Base-by-base conservation (phyloP, 2,888 invertebrate genomes). In the Orthosia incerta region DNA sequence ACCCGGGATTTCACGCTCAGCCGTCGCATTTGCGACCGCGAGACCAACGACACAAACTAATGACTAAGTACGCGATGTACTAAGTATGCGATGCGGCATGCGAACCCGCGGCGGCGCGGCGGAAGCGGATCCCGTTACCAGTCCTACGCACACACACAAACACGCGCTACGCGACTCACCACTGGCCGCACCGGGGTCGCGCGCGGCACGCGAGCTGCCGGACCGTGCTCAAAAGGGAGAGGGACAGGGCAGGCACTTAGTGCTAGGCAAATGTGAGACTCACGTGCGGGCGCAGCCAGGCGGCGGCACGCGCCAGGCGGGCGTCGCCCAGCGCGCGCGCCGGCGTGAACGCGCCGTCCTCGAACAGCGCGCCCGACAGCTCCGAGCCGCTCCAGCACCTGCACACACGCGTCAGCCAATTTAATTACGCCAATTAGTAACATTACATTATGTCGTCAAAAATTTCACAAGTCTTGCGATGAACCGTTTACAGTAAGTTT, bases 221-320 rank as follows among this genome's bases (percentile, higher is more conserved):
- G 18, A 12, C 39, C 9, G 59, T 31, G 4, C 57, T 18, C 18
- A 15, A 3, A 31, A 0, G n/a, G 12, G 4, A 31, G 31, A 59
- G 13, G 5, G n/a, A 26, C 59, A 9, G 16, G 26, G 26, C 11
- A 39, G 39, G 18, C 31, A n/a, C 18, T 39, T 7, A 3, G 20
- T 18, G 26, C 4, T 18, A 2, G 56, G 9, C 11, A 23, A 7
- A 15, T 5, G 53, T 9, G 50, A 57, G 65, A 96, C 97, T 97
- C 92, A 97, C 97, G 89, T 97, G 97, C 18, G 97, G 97, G 82
- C 98, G 93, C 96, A 97, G 96, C 98, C 97, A 98, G 57, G 96
- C 95, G 81, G 97, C 95, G 97, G 95, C 95, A 65, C 75, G 74
- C 20, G 82, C 69, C 13, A 68, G 92, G 96, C 97, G 91, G 97